Base-by-base conservation (phyloP, 2,797 vertebrate genomes). In the Acrossocheilus wenchowensis region DNA sequence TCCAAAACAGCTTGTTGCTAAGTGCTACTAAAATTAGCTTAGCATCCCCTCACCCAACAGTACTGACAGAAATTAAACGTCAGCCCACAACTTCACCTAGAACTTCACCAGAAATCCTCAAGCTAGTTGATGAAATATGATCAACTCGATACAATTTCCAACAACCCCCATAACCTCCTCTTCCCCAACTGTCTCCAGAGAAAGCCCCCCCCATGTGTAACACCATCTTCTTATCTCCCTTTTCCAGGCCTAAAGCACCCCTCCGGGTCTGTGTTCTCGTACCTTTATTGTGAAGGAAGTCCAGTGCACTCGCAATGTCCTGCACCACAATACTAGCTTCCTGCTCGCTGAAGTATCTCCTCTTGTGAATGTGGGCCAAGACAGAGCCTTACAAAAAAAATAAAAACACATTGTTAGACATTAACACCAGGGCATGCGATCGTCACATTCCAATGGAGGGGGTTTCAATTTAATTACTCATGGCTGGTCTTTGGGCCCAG, bases 231-330 rank as follows among this genome's bases (percentile, higher is more conserved):
- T 82, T 45, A 50, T 68, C 54, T 69, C 41, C 54, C 52, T 39
- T 60, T 45, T 68, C 48, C 52, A 80, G 21, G 3, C 36, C 17
- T 69, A 57, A 54, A 68, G 23, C 52, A 66, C 64, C 57, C 75
- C 52, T 81, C 43, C 57, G 30, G 19, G 26, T 21, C 6, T 0
- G 4, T 80, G 11, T 64, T 4, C 15, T n/a, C 92, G 86, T 92
- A 98, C 98, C 98, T 95, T 99, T 99, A 94, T 98, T 99, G 93
- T 99, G 98, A 93, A 99, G 95, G 88, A 98, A 99, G 92, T 99
- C 95, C 88, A 99, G 94, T 84, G 98, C 98, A 0, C 97, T 98
- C 89, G 98, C 97, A 23, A 99, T 98, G 90, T 99, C 97, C 94
- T 94, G 96, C 91, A 99, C 98, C 81, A 99, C 97, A 94, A 97